Conservation (phyloP, 2,113 vertebrate species). For the Elephas maximus region DNA sequence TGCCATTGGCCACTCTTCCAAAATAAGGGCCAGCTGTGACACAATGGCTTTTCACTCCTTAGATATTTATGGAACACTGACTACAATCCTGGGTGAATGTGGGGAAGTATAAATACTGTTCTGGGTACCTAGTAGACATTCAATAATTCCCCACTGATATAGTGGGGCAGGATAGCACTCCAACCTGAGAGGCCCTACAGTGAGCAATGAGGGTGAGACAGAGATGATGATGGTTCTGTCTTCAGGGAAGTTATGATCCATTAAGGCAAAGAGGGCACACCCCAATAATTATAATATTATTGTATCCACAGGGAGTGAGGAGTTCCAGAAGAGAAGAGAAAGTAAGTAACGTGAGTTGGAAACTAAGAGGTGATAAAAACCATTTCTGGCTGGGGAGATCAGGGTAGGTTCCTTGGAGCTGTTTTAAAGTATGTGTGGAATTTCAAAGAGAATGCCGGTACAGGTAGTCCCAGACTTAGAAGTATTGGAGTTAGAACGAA, state of each 20-base stretch:
- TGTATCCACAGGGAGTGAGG: neutral
- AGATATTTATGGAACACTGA: neutral
- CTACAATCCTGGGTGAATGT: neutral
- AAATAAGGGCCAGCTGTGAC: neutral
- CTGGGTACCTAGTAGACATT: neutral
- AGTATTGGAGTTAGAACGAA: neutral
- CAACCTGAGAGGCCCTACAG: neutral
- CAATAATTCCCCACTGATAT: neutral
- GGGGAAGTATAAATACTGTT: neutral
- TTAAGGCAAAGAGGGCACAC: neutral
- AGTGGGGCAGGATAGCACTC: neutral
- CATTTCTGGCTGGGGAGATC: neutral
- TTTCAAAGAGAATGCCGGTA: neutral
- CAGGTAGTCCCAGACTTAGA: neutral
- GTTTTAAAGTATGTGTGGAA: conserved; percentile 26
- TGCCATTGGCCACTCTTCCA: neutral
- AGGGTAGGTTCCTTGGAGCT: neutral
- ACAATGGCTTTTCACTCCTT: neutral
- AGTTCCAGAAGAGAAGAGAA: neutral
- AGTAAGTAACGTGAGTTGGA: neutral
- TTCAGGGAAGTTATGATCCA: neutral
- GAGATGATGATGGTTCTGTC: neutral
- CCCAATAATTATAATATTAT: neutral
- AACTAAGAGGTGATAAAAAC: neutral
- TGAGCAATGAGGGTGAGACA: neutral